A percentile compares a stretch with the other conserved stretches of the same genome.
Evolutionary conservation across 1,140 invertebrate species (phyloP).

Genomic region (Trachelipus rathkii): DNA sequence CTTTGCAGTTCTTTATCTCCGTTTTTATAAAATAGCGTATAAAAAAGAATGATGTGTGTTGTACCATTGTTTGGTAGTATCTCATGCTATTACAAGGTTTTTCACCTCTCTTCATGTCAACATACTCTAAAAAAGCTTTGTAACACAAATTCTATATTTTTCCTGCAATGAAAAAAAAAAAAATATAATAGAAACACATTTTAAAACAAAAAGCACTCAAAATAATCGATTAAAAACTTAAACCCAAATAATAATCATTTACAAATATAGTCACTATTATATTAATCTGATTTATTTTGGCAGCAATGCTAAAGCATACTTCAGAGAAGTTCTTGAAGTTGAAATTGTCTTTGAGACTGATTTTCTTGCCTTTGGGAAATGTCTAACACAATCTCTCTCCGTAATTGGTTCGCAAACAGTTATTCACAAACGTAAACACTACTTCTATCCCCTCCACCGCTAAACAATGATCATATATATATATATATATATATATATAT

Average conservation of each 20-base stretch:
- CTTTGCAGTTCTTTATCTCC: no score
- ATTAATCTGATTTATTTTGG: no score
- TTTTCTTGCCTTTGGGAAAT: slow-evolving; percentile 76
- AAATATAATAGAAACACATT: no score
- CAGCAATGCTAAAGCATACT: no score
- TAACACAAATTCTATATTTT: slow-evolving; percentile 85
- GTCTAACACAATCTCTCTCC: slow-evolving; percentile 73
- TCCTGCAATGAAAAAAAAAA: slow-evolving; percentile 62
- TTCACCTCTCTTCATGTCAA: slow-evolving; percentile 55
- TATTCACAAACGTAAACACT: slow-evolving; percentile 84
- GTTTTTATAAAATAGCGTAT: no score
- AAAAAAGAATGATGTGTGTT: no score
- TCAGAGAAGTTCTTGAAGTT: slow-evolving; percentile 68
- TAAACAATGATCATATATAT: slow-evolving; percentile 47
- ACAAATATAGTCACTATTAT: no score
- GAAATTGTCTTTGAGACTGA: slow-evolving; percentile 73
- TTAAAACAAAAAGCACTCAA: no score
- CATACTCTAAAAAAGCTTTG: slow-evolving; percentile 81
- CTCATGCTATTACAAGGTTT: slow-evolving; percentile 32
- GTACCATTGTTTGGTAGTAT: no score
- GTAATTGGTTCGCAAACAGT: slow-evolving; percentile 74
- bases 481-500: no score
- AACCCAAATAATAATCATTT: no score
- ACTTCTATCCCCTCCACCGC: slow-evolving; percentile 75
- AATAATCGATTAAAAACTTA: no score